Evolutionary conservation across 2,113 vertebrate species (phyloP), one percentile per base, ranked within the genome.

Genomic region (Motacilla tschutschensis): DNA sequence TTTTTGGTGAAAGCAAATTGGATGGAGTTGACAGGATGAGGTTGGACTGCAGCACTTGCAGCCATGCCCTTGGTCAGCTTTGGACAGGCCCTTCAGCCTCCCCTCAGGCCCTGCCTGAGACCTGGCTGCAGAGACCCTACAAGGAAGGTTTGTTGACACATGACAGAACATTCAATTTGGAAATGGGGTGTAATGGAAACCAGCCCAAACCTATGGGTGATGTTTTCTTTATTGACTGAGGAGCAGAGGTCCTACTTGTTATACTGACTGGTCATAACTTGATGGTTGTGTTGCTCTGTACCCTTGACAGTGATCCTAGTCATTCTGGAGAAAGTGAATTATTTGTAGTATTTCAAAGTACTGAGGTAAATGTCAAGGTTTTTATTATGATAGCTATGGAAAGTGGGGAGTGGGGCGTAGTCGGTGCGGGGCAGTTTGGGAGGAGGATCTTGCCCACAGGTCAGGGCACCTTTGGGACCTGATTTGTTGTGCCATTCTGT

Each of bases 401-500:
- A 74, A 31, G 20, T 35, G n/a, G 72, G 46, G 22, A 8, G 2
- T 13, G 17, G 11, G 25, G 2, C 50, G 24, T 33, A 48, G 40
- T 38, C 18, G 4, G 1, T 12, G 24, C 38, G 58, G 33, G 40
- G 7, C 16, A 35, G 12, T 43, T 24, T 4, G 4, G 46, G 31
- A 87, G 6, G 20, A 10, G 28, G 20, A 54, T 8, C 15, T 85
- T 2, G 1, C 18, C 40, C 31, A 21, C 25, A 33, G 31, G 17
- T 25, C 24, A 13, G 6, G 24, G 29, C n/a, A 21, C 24, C 41
- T 54, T 24, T 67, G 50, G 18, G n/a, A 43, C 8, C 7, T 2
- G 6, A 14, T 0, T 0, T 3, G 2, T n/a, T 0, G 1, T 15
- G 50, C 72, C 0, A 0, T 47, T 74, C 14, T 3, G 1, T 0